A percentile compares a stretch with the other conserved stretches of the same genome.
phyloP scores from a whole-genome alignment of 2,113 vertebrate species.

The Erinaceus europaeus region DNA sequence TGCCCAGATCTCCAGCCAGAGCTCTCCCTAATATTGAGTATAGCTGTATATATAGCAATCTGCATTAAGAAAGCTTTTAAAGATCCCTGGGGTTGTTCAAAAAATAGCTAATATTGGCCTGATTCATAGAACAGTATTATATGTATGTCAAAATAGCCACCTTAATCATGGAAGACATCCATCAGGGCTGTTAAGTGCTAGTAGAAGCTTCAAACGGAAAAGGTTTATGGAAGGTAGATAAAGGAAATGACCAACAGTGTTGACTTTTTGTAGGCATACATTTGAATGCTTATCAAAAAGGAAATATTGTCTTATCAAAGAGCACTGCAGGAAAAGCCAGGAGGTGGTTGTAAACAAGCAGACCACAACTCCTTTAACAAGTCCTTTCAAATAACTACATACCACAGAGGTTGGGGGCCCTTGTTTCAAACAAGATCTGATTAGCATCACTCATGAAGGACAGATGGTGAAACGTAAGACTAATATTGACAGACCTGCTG shows the following conservation, averaged over 20 bases:
- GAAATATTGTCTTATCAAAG: conserved; percentile 70
- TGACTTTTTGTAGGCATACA: conserved; percentile 21
- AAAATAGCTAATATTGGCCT: conserved; percentile 73
- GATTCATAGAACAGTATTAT: conserved; percentile 69
- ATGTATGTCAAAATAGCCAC: conserved; percentile 63
- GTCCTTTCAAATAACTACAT: conserved; percentile 43
- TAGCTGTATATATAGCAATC: conserved; percentile 61
- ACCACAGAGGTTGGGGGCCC: not conserved
- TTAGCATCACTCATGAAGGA: conserved; percentile 55
- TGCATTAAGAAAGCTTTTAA: conserved; percentile 77
- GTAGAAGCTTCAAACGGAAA: conserved; percentile 42
- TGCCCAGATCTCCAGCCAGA: not conserved
- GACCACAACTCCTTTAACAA: conserved; percentile 17
- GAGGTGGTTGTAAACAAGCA: conserved; percentile 34
- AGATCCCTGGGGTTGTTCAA: conserved; percentile 69
- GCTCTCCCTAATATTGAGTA: conserved; percentile 61
- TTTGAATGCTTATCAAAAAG: conserved; percentile 69
- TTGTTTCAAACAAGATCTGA: conserved; percentile 56
- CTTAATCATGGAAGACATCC: conserved; percentile 64
- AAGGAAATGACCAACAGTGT: conserved; percentile 44
- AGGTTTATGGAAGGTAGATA: conserved; percentile 34
- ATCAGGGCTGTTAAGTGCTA: conserved; percentile 56
- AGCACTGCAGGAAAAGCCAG: conserved; percentile 11
- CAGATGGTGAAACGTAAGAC: conserved; percentile 51
- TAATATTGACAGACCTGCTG: conserved; percentile 43